Evolutionary conservation across 1,140 invertebrate genomes (phyloP).

Genomic region (Paraescarpia echinospica): DNA sequence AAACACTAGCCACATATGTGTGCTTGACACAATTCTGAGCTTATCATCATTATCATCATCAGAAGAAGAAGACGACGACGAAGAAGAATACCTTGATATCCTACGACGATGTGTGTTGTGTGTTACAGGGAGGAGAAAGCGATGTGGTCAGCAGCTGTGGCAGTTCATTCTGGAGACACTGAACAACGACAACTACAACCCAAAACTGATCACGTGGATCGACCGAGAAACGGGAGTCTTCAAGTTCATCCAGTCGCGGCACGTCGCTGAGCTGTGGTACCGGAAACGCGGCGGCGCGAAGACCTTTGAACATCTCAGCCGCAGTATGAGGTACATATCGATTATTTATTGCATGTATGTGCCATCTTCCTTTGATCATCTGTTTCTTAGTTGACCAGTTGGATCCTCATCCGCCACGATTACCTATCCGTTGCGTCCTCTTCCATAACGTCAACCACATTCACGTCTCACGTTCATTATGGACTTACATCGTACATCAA

Average conservation of each 20-base stretch:
- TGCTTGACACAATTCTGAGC: too few species aligned
- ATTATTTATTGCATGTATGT: too few species aligned
- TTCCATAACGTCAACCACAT: too few species aligned
- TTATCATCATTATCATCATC: too few species aligned
- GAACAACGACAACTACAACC: conserved; percentile 27
- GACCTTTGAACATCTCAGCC: conserved; percentile 89
- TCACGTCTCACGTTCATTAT: neutral
- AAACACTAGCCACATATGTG: too few species aligned
- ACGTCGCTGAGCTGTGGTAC: conserved; percentile 85
- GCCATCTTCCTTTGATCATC: too few species aligned
- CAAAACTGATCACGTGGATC: conserved; percentile 66
- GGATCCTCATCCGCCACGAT: neutral
- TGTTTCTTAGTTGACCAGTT: too few species aligned
- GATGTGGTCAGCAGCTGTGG: conserved; percentile 34
- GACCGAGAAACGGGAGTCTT: conserved; percentile 79
- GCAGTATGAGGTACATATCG: conserved; percentile 65
- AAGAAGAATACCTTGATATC: neutral
- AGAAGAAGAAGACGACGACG: too few species aligned
- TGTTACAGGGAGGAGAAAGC: neutral
- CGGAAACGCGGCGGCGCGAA: conserved; percentile 85
- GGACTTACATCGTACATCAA: neutral
- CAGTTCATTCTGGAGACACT: conserved; percentile 43
- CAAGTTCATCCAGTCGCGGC: conserved; percentile 80
- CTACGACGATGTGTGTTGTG: neutral
- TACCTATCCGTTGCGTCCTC: too few species aligned